Evolutionary conservation across 2,113 vertebrate genomes (phyloP).

Genomic region (Phaethon lepturus): DNA sequence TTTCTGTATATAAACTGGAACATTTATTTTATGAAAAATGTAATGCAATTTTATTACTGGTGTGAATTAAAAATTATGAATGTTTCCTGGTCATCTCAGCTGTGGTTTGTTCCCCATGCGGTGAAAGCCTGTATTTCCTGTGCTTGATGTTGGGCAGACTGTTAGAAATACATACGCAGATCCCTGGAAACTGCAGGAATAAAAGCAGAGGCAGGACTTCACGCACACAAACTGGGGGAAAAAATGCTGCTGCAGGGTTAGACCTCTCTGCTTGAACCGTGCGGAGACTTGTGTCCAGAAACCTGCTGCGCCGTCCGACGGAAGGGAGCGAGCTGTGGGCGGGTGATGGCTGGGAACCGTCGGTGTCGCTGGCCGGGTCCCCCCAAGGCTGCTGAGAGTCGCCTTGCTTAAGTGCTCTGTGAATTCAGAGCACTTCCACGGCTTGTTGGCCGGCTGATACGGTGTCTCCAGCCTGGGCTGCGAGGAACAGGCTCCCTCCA

Average conservation of each 20-base stretch:
- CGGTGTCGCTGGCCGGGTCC: fast-evolving
- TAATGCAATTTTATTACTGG: slow-evolving; percentile 99
- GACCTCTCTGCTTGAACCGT: background rate
- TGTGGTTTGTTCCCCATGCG: slow-evolving; percentile 15
- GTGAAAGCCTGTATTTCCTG: background rate
- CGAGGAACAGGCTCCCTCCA: background rate
- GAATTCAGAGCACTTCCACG: background rate
- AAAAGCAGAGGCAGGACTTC: background rate
- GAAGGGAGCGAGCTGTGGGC: background rate
- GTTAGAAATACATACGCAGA: fast-evolving
- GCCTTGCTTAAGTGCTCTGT: background rate
- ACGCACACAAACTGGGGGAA: no score
- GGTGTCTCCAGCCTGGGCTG: background rate
- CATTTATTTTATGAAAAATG: slow-evolving; percentile 99
- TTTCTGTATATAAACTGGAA: slow-evolving; percentile 99
- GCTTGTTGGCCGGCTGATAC: background rate
- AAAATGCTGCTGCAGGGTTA: background rate
- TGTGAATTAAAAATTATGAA: slow-evolving; percentile 98
- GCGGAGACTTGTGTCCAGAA: background rate
- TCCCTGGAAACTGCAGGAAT: background rate
- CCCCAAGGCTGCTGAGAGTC: background rate
- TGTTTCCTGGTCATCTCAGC: slow-evolving; percentile 79
- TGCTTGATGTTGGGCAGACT: background rate
- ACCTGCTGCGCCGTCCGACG: fast-evolving
- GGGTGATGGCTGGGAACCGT: background rate